These are phyloP conservation scores for Diploptera punctata DNA, from an alignment of 2,888 invertebrate species.

Conservation along the genomic window DNA sequence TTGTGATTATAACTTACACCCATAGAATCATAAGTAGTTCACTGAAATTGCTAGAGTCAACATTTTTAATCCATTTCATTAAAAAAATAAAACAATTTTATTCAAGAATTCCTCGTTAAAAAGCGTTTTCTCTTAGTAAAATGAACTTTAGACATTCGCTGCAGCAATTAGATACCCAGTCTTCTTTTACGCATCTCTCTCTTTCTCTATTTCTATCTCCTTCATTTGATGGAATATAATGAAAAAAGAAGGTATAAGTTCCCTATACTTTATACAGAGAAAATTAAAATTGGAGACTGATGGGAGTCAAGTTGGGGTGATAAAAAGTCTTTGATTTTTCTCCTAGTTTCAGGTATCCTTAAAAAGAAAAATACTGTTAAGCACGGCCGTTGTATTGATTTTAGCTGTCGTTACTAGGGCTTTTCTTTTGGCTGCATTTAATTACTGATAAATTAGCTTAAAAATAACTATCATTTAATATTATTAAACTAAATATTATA, in stretches of 20 bases:
- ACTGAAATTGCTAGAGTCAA: neutral
- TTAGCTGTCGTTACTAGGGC: too few relatives aligned
- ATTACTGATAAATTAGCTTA: too few relatives aligned
- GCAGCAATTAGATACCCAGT: constrained; percentile 35
- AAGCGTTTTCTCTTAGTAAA: constrained; percentile 18
- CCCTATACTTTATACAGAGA: neutral
- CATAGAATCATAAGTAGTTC: neutral
- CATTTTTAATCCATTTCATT: neutral
- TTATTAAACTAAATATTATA: too few relatives aligned
- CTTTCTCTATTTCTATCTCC: constrained; percentile 9
- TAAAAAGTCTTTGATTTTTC: neutral
- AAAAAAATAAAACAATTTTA: constrained; percentile 4
- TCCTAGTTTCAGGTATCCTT: too few relatives aligned
- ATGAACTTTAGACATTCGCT: constrained; percentile 13
- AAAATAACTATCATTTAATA: too few relatives aligned
- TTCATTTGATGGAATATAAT: constrained; percentile 8
- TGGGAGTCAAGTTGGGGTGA: neutral
- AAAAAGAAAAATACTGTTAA: too few relatives aligned
- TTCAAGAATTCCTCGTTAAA: constrained; percentile 23
- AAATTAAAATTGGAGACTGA: neutral
- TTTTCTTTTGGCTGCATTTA: too few relatives aligned
- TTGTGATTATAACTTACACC: too few relatives aligned
- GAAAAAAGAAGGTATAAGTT: constrained; percentile 4
- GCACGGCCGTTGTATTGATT: too few relatives aligned
- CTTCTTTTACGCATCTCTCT: too few relatives aligned